These are phyloP conservation scores for Toxonevra muliebris DNA, from an alignment of 2,888 invertebrate species.

Conservation along the genomic window DNA sequence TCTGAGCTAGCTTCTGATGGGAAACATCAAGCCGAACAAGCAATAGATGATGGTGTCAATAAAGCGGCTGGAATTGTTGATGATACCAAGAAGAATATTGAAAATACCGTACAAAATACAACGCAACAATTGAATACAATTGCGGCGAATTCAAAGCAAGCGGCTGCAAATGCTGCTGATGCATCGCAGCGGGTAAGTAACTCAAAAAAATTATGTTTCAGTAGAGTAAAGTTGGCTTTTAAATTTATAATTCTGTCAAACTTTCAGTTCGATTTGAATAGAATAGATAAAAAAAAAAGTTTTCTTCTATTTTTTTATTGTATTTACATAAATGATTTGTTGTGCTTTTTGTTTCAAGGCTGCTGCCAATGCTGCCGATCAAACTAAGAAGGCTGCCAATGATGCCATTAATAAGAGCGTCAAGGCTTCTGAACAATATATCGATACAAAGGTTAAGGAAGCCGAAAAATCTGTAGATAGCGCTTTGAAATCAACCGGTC, in stretches of 20 bases:
- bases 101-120: constrained; percentile 53
- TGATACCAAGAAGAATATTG: constrained; percentile 55
- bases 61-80: constrained; percentile 55
- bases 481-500: constrained; percentile 69
- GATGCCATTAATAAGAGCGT: constrained; percentile 66
- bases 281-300: neutral
- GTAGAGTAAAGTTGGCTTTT: neutral
- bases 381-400: constrained; percentile 66
- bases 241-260: constrained; percentile 1
- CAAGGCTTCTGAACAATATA: constrained; percentile 65
- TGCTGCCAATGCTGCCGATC: constrained; percentile 64
- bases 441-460: constrained; percentile 66
- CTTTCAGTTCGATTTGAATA: too few species aligned
- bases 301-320: neutral
- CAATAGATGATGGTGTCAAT: constrained; percentile 59
- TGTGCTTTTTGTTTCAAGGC: constrained; percentile 46
- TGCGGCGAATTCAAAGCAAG: constrained; percentile 60
- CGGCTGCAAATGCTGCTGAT: constrained; percentile 60
- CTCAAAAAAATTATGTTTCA: neutral
- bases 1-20: constrained; percentile 60
- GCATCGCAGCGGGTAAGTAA: constrained; percentile 53
- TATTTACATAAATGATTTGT: neutral
- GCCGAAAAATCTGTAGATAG: constrained; percentile 69
- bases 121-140: constrained; percentile 52
- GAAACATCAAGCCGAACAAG: constrained; percentile 61